A percentile compares a stretch with the other conserved stretches of the same genome.
Conservation (phyloP, 2,113 vertebrate species). For the Sapajus apella region DNA sequence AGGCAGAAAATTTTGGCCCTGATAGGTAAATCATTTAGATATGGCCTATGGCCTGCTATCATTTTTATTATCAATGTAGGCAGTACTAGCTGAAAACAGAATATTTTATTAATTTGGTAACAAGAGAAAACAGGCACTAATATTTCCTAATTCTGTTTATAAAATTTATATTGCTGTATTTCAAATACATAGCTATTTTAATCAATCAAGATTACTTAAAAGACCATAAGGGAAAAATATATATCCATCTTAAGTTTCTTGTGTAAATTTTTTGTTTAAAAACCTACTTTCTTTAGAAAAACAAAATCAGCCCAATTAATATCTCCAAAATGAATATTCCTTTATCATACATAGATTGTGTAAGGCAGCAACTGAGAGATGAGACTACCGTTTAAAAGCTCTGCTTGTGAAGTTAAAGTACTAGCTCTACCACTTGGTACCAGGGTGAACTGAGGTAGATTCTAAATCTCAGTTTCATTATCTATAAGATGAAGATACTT, state of each 20-base stretch:
- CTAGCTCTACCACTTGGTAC: neutral
- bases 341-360: neutral
- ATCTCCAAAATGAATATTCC: neutral
- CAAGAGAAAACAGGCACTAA: neutral
- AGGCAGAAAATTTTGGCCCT: neutral
- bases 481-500: neutral
- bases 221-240: neutral
- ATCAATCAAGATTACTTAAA: neutral
- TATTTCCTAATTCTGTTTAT: conserved; percentile 30
- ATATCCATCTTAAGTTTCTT: neutral
- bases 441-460: neutral
- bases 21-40: neutral
- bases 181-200: neutral
- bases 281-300: neutral
- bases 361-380: neutral
- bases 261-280: conserved; percentile 23
- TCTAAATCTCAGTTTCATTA: neutral
- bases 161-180: conserved; percentile 13
- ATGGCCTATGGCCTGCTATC: neutral
- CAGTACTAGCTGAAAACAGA: neutral
- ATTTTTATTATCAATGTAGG: neutral
- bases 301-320: neutral
- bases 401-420: neutral
- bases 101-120: conserved; percentile 34
- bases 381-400: neutral